These are phyloP conservation scores for Rhagoletis zephyria DNA, from an alignment of 1,140 invertebrate genomes.

Conservation along the genomic window DNA sequence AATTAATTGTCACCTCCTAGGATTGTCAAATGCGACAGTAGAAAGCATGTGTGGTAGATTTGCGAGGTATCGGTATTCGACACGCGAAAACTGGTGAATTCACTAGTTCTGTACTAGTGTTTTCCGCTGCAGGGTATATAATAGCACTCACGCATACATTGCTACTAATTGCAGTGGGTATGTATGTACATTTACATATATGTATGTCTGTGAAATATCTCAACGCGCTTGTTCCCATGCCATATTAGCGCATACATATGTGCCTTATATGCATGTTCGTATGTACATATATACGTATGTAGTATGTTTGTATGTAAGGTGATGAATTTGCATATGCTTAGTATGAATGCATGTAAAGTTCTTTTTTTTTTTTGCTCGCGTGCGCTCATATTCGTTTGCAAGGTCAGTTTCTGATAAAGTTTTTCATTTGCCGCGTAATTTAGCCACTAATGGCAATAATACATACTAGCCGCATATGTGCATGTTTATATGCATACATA, in stretches of 20 bases:
- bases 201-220: not conserved
- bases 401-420: conserved; percentile 33
- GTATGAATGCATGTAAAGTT: not conserved
- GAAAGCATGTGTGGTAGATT: no score
- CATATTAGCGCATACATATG: not conserved
- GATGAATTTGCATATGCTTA: not conserved
- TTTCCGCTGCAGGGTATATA: no score
- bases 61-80: no score
- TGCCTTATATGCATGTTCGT: not conserved
- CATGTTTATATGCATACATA: not conserved
- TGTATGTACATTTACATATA: not conserved
- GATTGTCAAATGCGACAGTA: no score
- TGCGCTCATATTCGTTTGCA: not conserved
- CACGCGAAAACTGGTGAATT: no score
- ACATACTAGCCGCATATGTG: not conserved
- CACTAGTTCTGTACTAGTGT: no score
- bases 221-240: not conserved
- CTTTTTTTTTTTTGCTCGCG: not conserved
- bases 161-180: not conserved
- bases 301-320: not conserved
- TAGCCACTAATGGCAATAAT: not conserved
- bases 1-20: no score
- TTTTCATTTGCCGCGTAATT: not conserved
- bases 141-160: no score
- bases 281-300: not conserved